Evolutionary conservation across 2,888 invertebrate genomes (phyloP).

Genomic region (Corythucha ciliata): DNA sequence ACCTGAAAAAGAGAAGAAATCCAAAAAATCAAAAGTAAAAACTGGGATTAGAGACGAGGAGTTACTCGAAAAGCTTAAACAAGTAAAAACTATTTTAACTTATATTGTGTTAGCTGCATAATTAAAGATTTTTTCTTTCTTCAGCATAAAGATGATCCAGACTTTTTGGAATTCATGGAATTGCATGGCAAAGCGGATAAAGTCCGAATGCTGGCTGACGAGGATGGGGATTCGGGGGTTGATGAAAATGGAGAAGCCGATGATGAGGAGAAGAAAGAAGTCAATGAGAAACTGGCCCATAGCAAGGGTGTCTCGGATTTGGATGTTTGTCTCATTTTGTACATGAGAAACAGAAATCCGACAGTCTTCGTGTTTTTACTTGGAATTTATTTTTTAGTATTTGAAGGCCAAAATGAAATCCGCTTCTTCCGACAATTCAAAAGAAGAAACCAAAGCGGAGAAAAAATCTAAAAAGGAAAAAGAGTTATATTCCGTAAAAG

Average conservation of each 20-base stretch:
- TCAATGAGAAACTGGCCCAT: slow-evolving; percentile 39
- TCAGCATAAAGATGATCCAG: slow-evolving; percentile 75
- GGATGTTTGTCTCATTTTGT: slow-evolving; percentile 47
- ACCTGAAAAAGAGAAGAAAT: slow-evolving; percentile 37
- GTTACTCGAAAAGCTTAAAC: slow-evolving; percentile 57
- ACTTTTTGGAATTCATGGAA: slow-evolving; percentile 81
- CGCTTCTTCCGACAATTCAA: slow-evolving; percentile 22
- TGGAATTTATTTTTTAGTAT: slow-evolving; percentile 48
- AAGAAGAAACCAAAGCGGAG: slow-evolving; percentile 14
- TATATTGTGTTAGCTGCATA: slow-evolving; percentile 14
- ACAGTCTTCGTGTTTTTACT: background rate
- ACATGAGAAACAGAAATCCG: background rate
- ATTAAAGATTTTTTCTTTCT: slow-evolving; percentile 20
- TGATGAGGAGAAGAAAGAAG: slow-evolving; percentile 42
- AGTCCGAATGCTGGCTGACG: slow-evolving; percentile 41
- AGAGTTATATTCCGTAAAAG: slow-evolving; percentile 55
- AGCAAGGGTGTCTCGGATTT: slow-evolving; percentile 55
- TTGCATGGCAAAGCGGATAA: slow-evolving; percentile 55
- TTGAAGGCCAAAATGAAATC: slow-evolving; percentile 38
- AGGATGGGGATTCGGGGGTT: slow-evolving; percentile 38
- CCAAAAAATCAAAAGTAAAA: slow-evolving; percentile 37
- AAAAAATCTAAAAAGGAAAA: slow-evolving; percentile 42
- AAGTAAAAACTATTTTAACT: slow-evolving; percentile 46
- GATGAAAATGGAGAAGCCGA: slow-evolving; percentile 36
- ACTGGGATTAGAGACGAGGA: slow-evolving; percentile 43